Evolutionary conservation across 2,113 vertebrate genomes (phyloP), one percentile per base, ranked within the genome.

Genomic region (Ceyx melanurus): DNA sequence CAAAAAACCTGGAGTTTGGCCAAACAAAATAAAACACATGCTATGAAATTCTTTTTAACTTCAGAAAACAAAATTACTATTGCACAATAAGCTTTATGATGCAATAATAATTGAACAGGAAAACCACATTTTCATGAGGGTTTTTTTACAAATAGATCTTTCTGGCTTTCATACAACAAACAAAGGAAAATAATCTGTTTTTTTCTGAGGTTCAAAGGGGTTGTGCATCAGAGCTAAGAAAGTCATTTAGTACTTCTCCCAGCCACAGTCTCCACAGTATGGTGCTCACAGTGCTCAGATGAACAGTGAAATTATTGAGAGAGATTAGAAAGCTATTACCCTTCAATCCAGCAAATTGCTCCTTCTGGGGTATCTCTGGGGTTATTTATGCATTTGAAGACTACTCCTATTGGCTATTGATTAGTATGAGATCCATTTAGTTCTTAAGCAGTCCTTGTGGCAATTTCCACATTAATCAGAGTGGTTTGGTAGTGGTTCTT

Each of bases 21-120:
- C 92, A 85, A 87, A 56, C 20, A n/a, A 95, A 86, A 86, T 77
- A 86, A 89, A 94, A 68, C 28, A 73, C 37, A 15, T 72, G 67
- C 75, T 75, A 40, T 79, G 71, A 85, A 92, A 65, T 89, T 70
- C 62, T 89, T 5, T 68, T 94, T 89, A 78, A 72, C 60, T 91
- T 48, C 65, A 64, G 71, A 84, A 31, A 87, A 78, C 74, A 50
- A 81, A 92, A 78, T 62, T 0, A 57, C 42, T 89, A 17, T 87
- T 83, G 66, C 57, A 73, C 56, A 78, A 48, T 60, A 80, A 61
- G 54, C 62, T 93, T 96, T 79, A 67, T 86, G 77, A 70, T 42
- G 28, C 33, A 70, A 31, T 53, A 76, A 76, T 68, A 58, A 70
- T 77, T 90, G 70, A 81, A 42, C 25, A 78, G n/a, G 33, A 86